These are phyloP conservation scores for Sciaenops ocellatus DNA, from an alignment of 2,797 vertebrate genomes.

Conservation along the genomic window DNA sequence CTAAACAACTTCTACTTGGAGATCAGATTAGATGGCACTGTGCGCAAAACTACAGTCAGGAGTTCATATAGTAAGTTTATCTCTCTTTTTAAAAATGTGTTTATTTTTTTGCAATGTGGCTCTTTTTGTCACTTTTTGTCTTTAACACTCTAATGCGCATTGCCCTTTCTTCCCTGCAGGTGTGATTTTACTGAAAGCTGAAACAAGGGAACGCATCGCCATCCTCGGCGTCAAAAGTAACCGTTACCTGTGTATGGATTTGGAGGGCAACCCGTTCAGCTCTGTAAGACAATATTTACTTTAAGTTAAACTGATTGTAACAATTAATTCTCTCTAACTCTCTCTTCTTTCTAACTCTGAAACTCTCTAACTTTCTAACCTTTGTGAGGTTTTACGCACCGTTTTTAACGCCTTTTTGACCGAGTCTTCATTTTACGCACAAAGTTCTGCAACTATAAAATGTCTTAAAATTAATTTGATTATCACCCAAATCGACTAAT, in stretches of 20 bases:
- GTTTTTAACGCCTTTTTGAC: neutral
- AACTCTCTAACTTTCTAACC: neutral
- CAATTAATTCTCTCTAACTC: too few species aligned
- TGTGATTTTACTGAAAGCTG: slow-evolving; percentile 91
- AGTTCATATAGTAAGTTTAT: slow-evolving; percentile 92
- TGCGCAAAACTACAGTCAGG: slow-evolving; percentile 89
- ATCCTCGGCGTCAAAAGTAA: slow-evolving; percentile 93
- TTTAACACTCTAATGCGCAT: neutral
- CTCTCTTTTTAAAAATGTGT: neutral
- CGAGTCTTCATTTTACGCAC: slow-evolving; percentile 5
- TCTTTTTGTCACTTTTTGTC: slow-evolving; percentile 19
- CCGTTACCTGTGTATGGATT: slow-evolving; percentile 93
- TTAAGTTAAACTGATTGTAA: too few species aligned
- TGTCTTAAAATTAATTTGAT: fast-evolving
- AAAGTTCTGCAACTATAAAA: neutral
- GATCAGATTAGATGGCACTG: slow-evolving; percentile 89
- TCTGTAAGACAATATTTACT: slow-evolving; percentile 85
- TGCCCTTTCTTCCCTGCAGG: slow-evolving; percentile 77
- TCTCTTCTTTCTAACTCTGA: neutral
- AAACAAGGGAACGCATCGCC: slow-evolving; percentile 89
- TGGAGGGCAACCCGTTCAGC: slow-evolving; percentile 90
- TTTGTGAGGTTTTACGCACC: slow-evolving; percentile 4
- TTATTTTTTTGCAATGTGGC: neutral
- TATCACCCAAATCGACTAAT: too few species aligned
- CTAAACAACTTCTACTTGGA: slow-evolving; percentile 94